These are phyloP conservation scores for Sciurus niger DNA, from an alignment of 2,113 vertebrate genomes.

Conservation along the genomic window DNA sequence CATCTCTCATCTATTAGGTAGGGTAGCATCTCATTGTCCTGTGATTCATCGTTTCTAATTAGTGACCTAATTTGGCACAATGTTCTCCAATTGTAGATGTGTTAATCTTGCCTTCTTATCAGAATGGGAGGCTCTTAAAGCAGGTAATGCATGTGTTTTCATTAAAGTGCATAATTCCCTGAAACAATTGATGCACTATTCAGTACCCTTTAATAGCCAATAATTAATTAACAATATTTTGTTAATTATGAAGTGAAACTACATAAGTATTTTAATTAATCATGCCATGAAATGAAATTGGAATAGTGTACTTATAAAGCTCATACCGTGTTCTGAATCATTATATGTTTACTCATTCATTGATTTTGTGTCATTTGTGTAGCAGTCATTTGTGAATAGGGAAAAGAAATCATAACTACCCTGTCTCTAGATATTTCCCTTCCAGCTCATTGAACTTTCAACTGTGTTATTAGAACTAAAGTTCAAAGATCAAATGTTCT, in stretches of 20 bases:
- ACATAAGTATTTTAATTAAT: constrained; percentile 16
- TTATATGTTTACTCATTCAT: not conserved
- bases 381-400: not conserved
- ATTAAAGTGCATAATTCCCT: not conserved
- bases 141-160: not conserved
- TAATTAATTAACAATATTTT: not conserved
- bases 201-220: not conserved
- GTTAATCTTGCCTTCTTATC: not conserved
- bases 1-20: not conserved
- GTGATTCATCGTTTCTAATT: not conserved
- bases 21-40: not conserved
- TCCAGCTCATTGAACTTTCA: not conserved
- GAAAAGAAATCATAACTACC: not conserved
- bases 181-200: not conserved
- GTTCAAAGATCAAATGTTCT: constrained; percentile 61
- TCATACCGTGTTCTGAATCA: constrained; percentile 31
- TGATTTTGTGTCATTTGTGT: constrained; percentile 38
- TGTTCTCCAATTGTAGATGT: not conserved
- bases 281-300: not conserved
- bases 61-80: not conserved
- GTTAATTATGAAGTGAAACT: not conserved
- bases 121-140: not conserved
- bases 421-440: not conserved
- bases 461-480: not conserved
- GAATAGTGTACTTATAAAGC: not conserved